A percentile compares a stretch with the other conserved stretches of the same genome.
Conservation (phyloP, 2,888 invertebrate genomes). For the Meliscaeva auricollis region DNA sequence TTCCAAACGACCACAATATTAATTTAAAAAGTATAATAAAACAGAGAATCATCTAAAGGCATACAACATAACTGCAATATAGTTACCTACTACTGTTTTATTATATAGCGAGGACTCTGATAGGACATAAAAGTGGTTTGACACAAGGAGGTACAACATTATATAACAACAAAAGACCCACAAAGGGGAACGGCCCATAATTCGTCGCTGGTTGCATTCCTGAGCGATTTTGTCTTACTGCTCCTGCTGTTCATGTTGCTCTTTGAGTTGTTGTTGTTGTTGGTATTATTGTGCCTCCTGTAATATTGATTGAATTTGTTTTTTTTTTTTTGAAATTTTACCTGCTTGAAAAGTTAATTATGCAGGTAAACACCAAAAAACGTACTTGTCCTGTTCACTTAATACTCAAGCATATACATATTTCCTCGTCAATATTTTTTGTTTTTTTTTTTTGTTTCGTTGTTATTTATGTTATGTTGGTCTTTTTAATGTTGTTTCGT, state of each 20-base stretch:
- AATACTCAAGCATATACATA: background rate
- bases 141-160: conserved; percentile 50
- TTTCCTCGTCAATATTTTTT: no score
- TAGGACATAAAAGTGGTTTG: conserved; percentile 31
- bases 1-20: conserved; percentile 34
- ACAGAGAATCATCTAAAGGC: conserved; percentile 16
- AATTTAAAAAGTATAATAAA: background rate
- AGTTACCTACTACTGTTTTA: conserved; percentile 27
- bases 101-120: background rate
- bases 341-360: conserved; percentile 73
- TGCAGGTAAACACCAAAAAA: conserved; percentile 60
- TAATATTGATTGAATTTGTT: conserved; percentile 69
- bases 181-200: conserved; percentile 62
- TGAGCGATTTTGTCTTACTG: conserved; percentile 61
- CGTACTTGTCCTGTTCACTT: conserved; percentile 23
- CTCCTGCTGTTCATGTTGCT: conserved; percentile 26
- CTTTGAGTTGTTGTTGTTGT: conserved; percentile 29
- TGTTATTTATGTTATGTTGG: conserved; percentile 24
- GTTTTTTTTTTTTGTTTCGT: background rate
- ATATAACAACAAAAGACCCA: conserved; percentile 62
- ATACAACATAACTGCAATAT: conserved; percentile 23
- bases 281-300: conserved; percentile 48
- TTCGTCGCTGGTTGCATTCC: conserved; percentile 62
- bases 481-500: conserved; percentile 28
- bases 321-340: conserved; percentile 46